A percentile compares a stretch with the other conserved stretches of the same genome.
Conservation (phyloP, 2,113 vertebrate species). For the Petrocephalus microphthalmus region DNA sequence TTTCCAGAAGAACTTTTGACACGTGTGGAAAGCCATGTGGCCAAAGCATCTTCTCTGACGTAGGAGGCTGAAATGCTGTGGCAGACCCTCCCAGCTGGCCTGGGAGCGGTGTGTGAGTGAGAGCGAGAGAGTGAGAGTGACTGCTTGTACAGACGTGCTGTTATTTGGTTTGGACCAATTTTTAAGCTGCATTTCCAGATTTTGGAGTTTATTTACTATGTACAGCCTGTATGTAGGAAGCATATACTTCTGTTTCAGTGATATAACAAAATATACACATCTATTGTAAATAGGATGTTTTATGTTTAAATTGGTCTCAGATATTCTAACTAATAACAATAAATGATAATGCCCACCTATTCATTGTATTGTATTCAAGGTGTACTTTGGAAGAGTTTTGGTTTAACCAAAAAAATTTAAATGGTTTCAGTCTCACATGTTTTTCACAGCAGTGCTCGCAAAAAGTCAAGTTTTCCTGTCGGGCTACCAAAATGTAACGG, state of each 20-base stretch:
- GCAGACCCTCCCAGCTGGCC: slow-evolving; percentile 14
- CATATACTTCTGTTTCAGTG: slow-evolving; percentile 15
- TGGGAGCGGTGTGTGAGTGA: slow-evolving; percentile 1
- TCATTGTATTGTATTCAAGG: not conserved
- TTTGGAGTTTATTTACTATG: slow-evolving; percentile 22
- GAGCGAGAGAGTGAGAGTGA: not conserved
- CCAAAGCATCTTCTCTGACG: not conserved
- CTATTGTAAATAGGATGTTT: slow-evolving; percentile 21
- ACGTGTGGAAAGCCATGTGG: not conserved
- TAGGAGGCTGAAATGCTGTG: not conserved
- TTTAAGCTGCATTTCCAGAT: slow-evolving; percentile 15
- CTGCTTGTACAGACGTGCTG: not conserved
- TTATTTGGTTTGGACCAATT: slow-evolving; percentile 23
- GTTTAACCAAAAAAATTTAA: not conserved
- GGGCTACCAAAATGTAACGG: not conserved
- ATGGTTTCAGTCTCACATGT: not conserved
- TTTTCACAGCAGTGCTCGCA: not conserved
- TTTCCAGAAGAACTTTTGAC: not conserved
- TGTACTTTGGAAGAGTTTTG: not conserved
- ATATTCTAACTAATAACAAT: slow-evolving; percentile 18
- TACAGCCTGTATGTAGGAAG: slow-evolving; percentile 14
- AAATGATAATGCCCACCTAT: slow-evolving; percentile 6
- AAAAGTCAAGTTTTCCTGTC: not conserved
- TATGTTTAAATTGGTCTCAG: slow-evolving; percentile 11
- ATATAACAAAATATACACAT: slow-evolving; percentile 11